Percentiles rank a stretch among this genome's conserved stretches.
Conservation (phyloP, 1,140 invertebrate genomes). For the Colletes latitarsis region DNA sequence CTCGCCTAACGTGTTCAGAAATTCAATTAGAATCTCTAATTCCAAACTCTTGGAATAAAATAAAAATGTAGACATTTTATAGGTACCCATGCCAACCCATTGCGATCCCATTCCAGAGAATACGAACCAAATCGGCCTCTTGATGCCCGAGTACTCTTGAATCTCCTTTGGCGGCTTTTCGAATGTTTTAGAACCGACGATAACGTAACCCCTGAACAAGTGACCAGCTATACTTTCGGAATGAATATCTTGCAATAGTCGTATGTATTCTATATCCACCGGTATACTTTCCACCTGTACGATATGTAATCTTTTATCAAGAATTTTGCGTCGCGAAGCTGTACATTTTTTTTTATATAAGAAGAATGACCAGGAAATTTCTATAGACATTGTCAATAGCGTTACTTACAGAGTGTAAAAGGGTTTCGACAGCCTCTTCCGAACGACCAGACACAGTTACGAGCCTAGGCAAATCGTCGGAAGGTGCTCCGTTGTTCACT, state of each 20-base stretch:
- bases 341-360: too few relatives aligned
- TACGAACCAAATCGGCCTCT: constrained; percentile 59
- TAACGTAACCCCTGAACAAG: constrained; percentile 83
- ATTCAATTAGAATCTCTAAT: not conserved
- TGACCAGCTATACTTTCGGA: constrained; percentile 83
- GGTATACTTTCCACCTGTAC: constrained; percentile 78
- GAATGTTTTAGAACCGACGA: constrained; percentile 74
- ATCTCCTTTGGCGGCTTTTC: constrained; percentile 18
- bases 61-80: not conserved
- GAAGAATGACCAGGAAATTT: too few relatives aligned
- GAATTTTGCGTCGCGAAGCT: too few relatives aligned
- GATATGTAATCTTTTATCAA: not conserved
- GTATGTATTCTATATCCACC: constrained; percentile 82
- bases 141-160: constrained; percentile 37
- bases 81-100: constrained; percentile 60
- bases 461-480: constrained; percentile 84
- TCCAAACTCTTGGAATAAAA: not conserved
- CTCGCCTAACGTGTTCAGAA: constrained; percentile 80
- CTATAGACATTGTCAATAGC: too few relatives aligned
- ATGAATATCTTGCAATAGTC: constrained; percentile 81
- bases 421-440: constrained; percentile 85
- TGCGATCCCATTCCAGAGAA: constrained; percentile 66
- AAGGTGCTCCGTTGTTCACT: constrained; percentile 78
- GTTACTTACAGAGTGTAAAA: constrained; percentile 84
- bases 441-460: constrained; percentile 86